Evolutionary conservation across 1,140 invertebrate genomes (phyloP), one percentile per base, ranked within the genome.

Genomic region (Drosophila nigromelanica): DNA sequence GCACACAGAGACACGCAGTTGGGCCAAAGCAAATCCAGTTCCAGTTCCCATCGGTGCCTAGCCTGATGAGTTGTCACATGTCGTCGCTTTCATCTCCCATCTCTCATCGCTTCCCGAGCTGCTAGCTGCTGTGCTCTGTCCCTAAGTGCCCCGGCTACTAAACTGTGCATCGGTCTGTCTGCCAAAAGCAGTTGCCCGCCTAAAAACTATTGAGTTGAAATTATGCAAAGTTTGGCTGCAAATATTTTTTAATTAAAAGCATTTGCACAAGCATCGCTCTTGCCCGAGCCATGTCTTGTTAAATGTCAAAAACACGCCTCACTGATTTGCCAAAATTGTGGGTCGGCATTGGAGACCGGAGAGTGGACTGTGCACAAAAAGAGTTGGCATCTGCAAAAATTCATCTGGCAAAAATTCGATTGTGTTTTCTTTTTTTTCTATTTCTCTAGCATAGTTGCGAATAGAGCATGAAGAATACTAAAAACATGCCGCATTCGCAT

Each of bases 221-320:
- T 76, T 83, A 83, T 85, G 80, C 76, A 80, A 76, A 72, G 73
- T 80, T 83, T 64, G 76, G 45, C 63, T 61, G 63, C 64, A 83
- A 85, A 78, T 59, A 80, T 83, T 83, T 83, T 83, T 85, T 85
- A 85, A 83, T 85, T 83, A 83, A 83, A 83, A 72, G 76, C 66
- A 83, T 79, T 83, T 79, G 55, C 62, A 52, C 69, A 60, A 40
- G 62, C 70, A 58, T 59, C 27, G 67, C 54, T 62, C 62, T 37
- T 8, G 63, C 59, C 56, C 40, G 64, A 55, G 59, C 60, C 73
- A 63, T 75, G 60, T 71, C 80, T 83, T 83, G 80, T 76, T 83
- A 82, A 83, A 85, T 83, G 67, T 69, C 80, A 83, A 78, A 75
- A 85, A 63, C 80, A 83, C 73, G 76, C 63, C 80, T 63, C 73